Evolutionary conservation across 2,113 vertebrate genomes (phyloP).

Genomic region (Spea multiplicata): DNA sequence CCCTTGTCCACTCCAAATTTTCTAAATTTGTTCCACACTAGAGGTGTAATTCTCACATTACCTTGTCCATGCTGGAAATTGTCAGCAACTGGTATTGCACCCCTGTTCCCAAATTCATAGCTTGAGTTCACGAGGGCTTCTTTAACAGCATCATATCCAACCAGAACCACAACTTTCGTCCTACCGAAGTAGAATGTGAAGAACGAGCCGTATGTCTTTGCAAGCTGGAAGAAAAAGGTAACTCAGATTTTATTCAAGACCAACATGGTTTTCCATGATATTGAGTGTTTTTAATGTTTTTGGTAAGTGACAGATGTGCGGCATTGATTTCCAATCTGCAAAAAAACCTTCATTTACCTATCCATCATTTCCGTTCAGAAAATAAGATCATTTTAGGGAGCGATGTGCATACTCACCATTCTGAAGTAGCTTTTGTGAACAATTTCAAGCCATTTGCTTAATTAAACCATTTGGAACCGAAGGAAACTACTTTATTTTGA

Average conservation of each 20-base stretch:
- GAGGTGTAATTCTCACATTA: constrained; percentile 45
- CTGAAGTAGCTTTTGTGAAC: too few relatives aligned
- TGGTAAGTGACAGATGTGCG: too few relatives aligned
- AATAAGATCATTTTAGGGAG: background rate
- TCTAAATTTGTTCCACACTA: background rate
- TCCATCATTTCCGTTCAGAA: background rate
- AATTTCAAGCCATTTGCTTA: too few relatives aligned
- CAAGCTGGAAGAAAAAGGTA: constrained; percentile 60
- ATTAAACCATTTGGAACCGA: too few relatives aligned
- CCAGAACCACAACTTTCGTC: constrained; percentile 71
- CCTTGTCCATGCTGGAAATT: constrained; percentile 67
- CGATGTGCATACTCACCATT: too few relatives aligned
- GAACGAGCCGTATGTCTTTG: constrained; percentile 66
- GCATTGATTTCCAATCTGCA: too few relatives aligned
- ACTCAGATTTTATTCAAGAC: too few relatives aligned
- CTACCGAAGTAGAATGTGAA: constrained; percentile 72
- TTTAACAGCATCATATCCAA: constrained; percentile 69
- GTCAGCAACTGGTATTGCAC: constrained; percentile 70
- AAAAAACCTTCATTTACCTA: background rate
- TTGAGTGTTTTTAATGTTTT: too few relatives aligned
- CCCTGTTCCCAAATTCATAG: constrained; percentile 69
- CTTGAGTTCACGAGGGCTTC: constrained; percentile 69
- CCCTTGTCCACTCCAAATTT: too few relatives aligned
- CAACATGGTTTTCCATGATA: too few relatives aligned
- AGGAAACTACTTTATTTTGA: too few relatives aligned